Percentiles rank a stretch among this genome's conserved stretches.
Evolutionary conservation across 2,113 vertebrate genomes (phyloP).

Genomic region (Actenoides lindsayi): DNA sequence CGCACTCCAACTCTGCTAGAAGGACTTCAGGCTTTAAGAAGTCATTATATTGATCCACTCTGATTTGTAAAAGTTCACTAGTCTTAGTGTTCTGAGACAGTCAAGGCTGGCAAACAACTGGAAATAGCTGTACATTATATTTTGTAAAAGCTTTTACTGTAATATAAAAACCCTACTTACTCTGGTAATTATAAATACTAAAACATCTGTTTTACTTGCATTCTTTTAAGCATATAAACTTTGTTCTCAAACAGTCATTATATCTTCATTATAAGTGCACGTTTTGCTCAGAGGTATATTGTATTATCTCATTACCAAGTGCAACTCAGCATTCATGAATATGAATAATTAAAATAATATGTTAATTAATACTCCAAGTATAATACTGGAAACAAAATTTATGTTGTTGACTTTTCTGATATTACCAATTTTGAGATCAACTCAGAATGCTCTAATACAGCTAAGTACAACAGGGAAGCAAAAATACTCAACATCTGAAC

Average conservation of each 20-base stretch:
- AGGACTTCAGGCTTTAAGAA: background rate
- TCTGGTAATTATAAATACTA: constrained; percentile 35
- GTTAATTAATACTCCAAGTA: background rate
- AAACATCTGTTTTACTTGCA: background rate
- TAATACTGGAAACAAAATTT: background rate
- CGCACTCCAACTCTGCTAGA: background rate
- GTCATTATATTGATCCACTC: background rate
- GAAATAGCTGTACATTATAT: background rate
- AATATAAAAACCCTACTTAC: constrained; percentile 15
- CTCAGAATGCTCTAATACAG: background rate
- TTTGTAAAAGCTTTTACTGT: background rate
- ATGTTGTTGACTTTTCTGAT: background rate
- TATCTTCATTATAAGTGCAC: background rate
- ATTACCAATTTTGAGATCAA: background rate
- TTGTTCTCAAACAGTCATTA: background rate
- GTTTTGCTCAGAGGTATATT: background rate
- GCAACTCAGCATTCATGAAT: background rate
- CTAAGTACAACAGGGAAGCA: background rate
- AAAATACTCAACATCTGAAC: background rate
- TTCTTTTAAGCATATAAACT: background rate
- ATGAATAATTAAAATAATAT: background rate
- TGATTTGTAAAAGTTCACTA: background rate
- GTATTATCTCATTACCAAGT: background rate
- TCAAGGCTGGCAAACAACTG: background rate
- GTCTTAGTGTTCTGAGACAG: background rate